A percentile compares a stretch with the other conserved stretches of the same genome.
These are phyloP conservation scores for Zhengitettix transpicula DNA, from an alignment of 2,888 invertebrate species.

Conservation along the genomic window DNA sequence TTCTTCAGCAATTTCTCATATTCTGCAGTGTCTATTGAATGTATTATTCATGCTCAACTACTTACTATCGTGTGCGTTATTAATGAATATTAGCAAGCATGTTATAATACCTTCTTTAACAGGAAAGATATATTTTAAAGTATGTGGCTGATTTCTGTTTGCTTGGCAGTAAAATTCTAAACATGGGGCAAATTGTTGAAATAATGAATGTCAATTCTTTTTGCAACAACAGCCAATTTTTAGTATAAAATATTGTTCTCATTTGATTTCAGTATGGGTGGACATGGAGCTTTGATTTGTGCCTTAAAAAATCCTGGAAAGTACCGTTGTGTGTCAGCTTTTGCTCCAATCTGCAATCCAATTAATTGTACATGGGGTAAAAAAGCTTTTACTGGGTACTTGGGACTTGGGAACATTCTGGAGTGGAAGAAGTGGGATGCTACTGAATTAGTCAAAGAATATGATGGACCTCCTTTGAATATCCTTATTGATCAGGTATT, in stretches of 20 bases:
- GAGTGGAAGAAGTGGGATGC: slow-evolving; percentile 80
- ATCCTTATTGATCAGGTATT: slow-evolving; percentile 77
- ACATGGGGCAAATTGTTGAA: too few relatives aligned
- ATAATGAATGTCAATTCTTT: too few relatives aligned
- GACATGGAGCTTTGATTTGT: slow-evolving; percentile 86
- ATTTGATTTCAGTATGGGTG: slow-evolving; percentile 73
- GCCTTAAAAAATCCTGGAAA: slow-evolving; percentile 79
- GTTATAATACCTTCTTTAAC: too few relatives aligned
- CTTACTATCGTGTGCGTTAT: too few relatives aligned
- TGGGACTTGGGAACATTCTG: slow-evolving; percentile 42
- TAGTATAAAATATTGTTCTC: slow-evolving; percentile 4
- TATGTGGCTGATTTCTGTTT: too few relatives aligned
- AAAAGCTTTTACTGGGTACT: slow-evolving; percentile 67
- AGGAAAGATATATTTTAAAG: too few relatives aligned
- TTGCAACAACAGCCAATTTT: too few relatives aligned
- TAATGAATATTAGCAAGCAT: too few relatives aligned
- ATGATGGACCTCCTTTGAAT: slow-evolving; percentile 66
- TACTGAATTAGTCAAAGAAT: slow-evolving; percentile 59
- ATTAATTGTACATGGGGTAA: slow-evolving; percentile 70
- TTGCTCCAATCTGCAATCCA: slow-evolving; percentile 90
- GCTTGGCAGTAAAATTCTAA: too few relatives aligned
- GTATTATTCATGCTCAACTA: too few relatives aligned
- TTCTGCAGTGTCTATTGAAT: too few relatives aligned
- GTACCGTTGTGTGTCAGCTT: slow-evolving; percentile 80
- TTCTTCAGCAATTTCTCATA: too few relatives aligned